phyloP scores from a whole-genome alignment of 2,888 invertebrate species.

The Andrena praecox region DNA sequence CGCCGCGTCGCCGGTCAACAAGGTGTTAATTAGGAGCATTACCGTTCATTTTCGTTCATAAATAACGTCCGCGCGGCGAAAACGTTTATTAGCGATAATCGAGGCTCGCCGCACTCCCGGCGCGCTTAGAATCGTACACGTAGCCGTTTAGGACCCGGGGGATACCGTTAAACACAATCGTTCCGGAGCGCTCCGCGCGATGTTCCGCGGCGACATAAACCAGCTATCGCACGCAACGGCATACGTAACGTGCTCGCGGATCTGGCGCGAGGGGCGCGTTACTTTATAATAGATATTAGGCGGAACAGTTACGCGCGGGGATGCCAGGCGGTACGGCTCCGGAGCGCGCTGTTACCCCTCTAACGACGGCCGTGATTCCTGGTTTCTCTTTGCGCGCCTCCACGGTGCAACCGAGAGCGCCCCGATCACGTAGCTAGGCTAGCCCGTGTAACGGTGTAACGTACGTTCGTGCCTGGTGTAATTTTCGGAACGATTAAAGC shows the following conservation, averaged over 20 bases:
- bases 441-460: constrained; percentile 39
- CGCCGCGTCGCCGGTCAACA: constrained; percentile 17
- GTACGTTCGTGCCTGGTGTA: constrained; percentile 52
- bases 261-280: constrained; percentile 32
- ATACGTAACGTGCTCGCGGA: constrained; percentile 6
- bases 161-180: constrained; percentile 53
- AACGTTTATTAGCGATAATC: constrained; percentile 50
- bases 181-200: constrained; percentile 8
- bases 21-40: constrained; percentile 49
- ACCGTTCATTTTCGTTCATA: constrained; percentile 31
- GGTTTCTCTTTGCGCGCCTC: constrained; percentile 9
- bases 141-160: constrained; percentile 34
- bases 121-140: constrained; percentile 10
- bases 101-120: constrained; percentile 1
- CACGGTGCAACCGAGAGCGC: constrained; percentile 18
- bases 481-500: constrained; percentile 69
- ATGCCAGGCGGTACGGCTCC: not conserved
- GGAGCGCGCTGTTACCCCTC: constrained; percentile 36
- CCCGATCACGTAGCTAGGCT: constrained; percentile 9
- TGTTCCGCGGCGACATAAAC: constrained; percentile 27
- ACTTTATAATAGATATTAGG: constrained; percentile 55
- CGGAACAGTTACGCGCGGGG: constrained; percentile 47
- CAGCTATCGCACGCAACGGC: constrained; percentile 10
- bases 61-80: constrained; percentile 19
- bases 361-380: constrained; percentile 42